Evolutionary conservation across 2,797 vertebrate species (phyloP), one percentile per base, ranked within the genome.

Genomic region (Gobionotothen gibberifrons): DNA sequence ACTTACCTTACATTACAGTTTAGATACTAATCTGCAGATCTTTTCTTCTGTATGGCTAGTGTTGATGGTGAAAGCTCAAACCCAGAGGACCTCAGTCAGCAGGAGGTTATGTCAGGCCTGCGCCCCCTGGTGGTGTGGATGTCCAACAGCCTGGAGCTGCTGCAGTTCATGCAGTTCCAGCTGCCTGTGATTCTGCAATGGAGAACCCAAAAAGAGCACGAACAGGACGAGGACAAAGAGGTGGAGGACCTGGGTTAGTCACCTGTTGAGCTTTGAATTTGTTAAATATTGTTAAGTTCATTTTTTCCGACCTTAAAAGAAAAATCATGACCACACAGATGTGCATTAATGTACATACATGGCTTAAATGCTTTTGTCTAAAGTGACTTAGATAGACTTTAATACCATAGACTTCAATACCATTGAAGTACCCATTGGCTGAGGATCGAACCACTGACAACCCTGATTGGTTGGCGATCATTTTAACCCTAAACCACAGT

Each of bases 91-190:
- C 55, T 83, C 47, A 52, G 51, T 11, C 75, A 87, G n/a, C 64
- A 76, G 4, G 88, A 89, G 44, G 56, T 92, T 19, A 84, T 93
- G n/a, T 80, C 82, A 17, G 93, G 89, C 16, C 88, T 96, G 70
- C 86, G 85, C 75, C 93, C 95, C 16, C 89, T 96, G 63, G 89
- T 94, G 74, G 86, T 93, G 29, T 95, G 95, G 95, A 94, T 96
- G 95, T 90, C 95, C 69, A 96, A 95, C 86, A 89, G 92, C 56
- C 83, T 95, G 57, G 94, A 96, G 83, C 84, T 96, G 78, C 91
- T 96, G 63, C 92, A 96, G 66, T 94, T 95, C 67, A 84, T 95
- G 72, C 95, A 95, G 75, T 86, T 90, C 67, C 92, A 95, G 82
- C 81, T 96, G 75, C 95, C 94, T 72, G 81, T 84, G 14, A 82